Conservation (phyloP, 2,888 invertebrate species). For the Leptopterna dolabrata region DNA sequence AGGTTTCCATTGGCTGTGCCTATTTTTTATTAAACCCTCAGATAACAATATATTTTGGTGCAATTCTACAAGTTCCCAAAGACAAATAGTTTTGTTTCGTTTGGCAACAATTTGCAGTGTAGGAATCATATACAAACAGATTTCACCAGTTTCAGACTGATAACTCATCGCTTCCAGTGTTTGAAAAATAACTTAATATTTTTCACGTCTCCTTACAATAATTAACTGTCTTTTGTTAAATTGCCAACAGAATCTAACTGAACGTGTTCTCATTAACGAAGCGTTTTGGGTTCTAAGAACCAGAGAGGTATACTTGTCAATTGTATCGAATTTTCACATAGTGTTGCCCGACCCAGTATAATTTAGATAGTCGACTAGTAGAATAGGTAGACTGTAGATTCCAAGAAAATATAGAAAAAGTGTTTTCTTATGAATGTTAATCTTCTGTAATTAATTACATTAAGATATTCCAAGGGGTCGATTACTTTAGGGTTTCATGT, state of each 20-base stretch:
- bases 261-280: conserved; percentile 94
- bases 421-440: conserved; percentile 46
- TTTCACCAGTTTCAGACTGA: background rate
- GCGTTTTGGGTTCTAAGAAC: conserved; percentile 92
- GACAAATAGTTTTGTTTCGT: background rate
- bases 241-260: conserved; percentile 94
- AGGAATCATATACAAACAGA: background rate
- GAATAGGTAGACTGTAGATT: conserved; percentile 54
- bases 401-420: conserved; percentile 30
- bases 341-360: conserved; percentile 60
- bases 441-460: conserved; percentile 41
- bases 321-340: conserved; percentile 51
- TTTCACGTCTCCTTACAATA: background rate
- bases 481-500: conserved; percentile 19
- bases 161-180: background rate
- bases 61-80: background rate
- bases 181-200: background rate
- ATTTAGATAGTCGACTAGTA: conserved; percentile 58
- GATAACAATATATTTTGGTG: background rate
- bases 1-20: conserved; percentile 34
- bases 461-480: conserved; percentile 29
- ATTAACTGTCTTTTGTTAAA: conserved; percentile 65
- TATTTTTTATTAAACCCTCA: background rate
- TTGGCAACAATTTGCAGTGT: background rate
- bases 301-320: conserved; percentile 82